Conservation (phyloP, 2,113 vertebrate genomes). For the Corydoras sp. region DNA sequence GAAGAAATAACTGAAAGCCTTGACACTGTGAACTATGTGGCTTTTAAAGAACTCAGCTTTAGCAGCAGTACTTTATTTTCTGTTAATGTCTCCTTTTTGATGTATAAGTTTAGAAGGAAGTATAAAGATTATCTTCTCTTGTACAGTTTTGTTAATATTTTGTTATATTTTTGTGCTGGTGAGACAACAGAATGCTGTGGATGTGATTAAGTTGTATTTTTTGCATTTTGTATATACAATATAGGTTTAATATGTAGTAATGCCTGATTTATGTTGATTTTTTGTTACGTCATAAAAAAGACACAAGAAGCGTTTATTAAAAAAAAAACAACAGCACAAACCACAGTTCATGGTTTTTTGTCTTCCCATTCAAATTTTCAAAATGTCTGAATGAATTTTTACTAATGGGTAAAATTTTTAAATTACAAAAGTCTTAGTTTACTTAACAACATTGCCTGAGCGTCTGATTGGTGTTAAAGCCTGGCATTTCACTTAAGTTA, state of each 20-base stretch:
- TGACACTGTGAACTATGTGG: conserved; percentile 5
- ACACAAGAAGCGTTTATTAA: background rate
- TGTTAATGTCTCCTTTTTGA: background rate
- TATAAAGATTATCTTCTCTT: conserved; percentile 9
- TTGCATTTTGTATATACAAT: conserved; percentile 25
- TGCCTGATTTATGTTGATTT: background rate
- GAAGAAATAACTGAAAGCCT: conserved; percentile 1
- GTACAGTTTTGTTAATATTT: conserved; percentile 30
- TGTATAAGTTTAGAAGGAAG: conserved; percentile 13
- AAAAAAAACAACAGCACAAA: background rate
- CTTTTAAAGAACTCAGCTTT: conserved; percentile 6
- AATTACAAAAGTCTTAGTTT: no score
- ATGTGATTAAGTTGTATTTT: conserved; percentile 7
- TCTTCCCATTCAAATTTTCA: no score
- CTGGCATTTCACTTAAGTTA: no score
- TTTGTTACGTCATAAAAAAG: background rate
- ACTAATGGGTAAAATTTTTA: no score
- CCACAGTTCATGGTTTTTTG: no score
- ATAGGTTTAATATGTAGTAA: conserved; percentile 6
- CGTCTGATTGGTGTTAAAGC: no score
- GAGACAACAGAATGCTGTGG: background rate
- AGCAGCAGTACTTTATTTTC: conserved; percentile 6
- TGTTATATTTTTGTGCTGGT: conserved; percentile 19
- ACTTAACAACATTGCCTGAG: no score
- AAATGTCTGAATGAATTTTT: no score